phyloP scores from a whole-genome alignment of 2,113 vertebrate genomes.

The Eleginops maclovinus region DNA sequence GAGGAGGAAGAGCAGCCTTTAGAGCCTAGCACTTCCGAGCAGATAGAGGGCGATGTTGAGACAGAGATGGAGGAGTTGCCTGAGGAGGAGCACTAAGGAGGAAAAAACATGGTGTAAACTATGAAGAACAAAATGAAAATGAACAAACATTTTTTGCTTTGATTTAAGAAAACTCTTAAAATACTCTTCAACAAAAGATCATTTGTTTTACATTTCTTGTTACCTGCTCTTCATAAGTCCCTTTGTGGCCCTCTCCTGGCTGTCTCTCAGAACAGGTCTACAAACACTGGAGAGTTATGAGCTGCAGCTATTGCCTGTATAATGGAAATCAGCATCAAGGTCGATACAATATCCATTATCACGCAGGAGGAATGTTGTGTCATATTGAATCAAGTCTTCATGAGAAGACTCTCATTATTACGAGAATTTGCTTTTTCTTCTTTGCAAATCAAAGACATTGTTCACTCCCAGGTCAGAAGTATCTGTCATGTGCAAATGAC shows the following conservation, averaged over 20 bases:
- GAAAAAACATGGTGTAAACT: slow-evolving; percentile 48
- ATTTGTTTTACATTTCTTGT: slow-evolving; percentile 17
- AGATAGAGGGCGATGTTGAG: background rate
- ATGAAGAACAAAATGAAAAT: slow-evolving; percentile 25
- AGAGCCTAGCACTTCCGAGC: slow-evolving; percentile 5
- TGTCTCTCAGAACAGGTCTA: slow-evolving; percentile 27
- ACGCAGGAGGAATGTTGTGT: slow-evolving; percentile 8
- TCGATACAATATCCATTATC: slow-evolving; percentile 4
- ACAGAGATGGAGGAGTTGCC: slow-evolving; percentile 12
- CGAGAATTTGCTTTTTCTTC: background rate
- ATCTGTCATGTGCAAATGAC: background rate
- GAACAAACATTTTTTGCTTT: no score
- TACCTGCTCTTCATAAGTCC: slow-evolving; percentile 18
- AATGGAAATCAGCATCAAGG: slow-evolving; percentile 8
- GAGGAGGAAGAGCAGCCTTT: slow-evolving; percentile 34
- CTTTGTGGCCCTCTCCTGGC: slow-evolving; percentile 54
- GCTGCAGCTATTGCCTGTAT: slow-evolving; percentile 42
- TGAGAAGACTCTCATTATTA: slow-evolving; percentile 16
- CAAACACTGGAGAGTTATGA: slow-evolving; percentile 40
- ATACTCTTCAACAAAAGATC: slow-evolving; percentile 8
- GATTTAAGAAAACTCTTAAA: slow-evolving; percentile 40
- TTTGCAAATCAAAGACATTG: slow-evolving; percentile 36
- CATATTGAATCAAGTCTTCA: background rate
- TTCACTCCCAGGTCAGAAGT: slow-evolving; percentile 27
- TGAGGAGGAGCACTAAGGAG: slow-evolving; percentile 19